Percentiles rank a stretch among this genome's conserved stretches.
These are phyloP conservation scores for Camelus bactrianus DNA, from an alignment of 2,113 vertebrate species.

Conservation along the genomic window DNA sequence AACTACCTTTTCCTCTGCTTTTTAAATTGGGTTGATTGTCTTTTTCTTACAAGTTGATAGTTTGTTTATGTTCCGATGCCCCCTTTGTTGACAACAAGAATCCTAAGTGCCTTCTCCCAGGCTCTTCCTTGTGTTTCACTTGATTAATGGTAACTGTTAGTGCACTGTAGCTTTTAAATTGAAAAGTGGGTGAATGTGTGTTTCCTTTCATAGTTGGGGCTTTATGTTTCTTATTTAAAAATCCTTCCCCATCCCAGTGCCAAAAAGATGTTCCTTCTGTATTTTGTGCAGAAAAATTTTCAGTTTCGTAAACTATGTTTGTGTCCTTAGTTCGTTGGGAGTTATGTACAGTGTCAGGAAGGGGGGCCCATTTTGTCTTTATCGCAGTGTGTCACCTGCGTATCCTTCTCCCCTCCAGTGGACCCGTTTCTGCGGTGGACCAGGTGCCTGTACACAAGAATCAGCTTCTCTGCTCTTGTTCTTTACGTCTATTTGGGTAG, in stretches of 20 bases:
- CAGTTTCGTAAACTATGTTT: background rate
- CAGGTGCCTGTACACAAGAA: background rate
- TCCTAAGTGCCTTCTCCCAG: background rate
- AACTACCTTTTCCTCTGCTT: background rate
- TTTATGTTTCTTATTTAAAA: conserved; percentile 34
- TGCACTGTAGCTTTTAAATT: background rate
- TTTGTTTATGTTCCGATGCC: background rate
- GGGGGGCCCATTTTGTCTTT: background rate
- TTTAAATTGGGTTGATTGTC: background rate
- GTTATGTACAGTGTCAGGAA: background rate
- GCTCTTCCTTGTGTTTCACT: background rate
- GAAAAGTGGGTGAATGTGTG: background rate
- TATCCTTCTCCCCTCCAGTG: background rate
- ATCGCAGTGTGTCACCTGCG: accelerated
- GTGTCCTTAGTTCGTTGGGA: background rate
- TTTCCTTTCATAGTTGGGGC: conserved; percentile 15
- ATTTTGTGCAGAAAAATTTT: background rate
- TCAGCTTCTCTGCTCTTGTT: background rate
- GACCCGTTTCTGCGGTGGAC: background rate
- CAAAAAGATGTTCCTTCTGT: background rate
- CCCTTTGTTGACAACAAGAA: background rate
- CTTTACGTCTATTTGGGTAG: background rate
- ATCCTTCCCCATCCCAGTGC: background rate
- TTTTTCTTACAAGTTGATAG: background rate
- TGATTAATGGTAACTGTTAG: background rate